Evolutionary conservation across 53 echinoderm and acorn worm species (phyloP).

Genomic region (Antedon mediterranea): DNA sequence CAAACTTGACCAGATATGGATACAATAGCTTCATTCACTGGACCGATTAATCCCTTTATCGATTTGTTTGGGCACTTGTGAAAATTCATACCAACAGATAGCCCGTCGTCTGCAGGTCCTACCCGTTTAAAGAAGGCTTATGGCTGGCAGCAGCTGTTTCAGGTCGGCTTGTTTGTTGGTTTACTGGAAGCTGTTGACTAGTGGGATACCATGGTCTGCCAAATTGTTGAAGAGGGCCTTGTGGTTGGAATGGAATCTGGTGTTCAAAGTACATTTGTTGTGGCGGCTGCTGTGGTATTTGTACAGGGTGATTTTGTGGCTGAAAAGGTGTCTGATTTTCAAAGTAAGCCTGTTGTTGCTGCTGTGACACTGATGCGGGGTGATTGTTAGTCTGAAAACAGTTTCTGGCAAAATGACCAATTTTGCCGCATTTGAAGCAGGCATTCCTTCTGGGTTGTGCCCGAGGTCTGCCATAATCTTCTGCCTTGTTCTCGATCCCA

Average conservation of each 20-base stretch:
- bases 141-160: neutral
- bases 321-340: neutral
- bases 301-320: neutral
- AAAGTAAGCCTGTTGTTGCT: neutral
- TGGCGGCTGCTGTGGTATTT: neutral
- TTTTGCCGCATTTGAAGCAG: neutral
- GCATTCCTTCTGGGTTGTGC: neutral
- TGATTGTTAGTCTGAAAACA: too few relatives aligned
- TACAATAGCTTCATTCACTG: neutral
- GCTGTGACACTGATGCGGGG: too few relatives aligned
- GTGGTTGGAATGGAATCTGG: neutral
- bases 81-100: neutral
- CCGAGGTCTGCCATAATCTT: neutral
- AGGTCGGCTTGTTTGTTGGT: too few relatives aligned
- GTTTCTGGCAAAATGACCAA: neutral
- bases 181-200: neutral
- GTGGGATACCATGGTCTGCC: neutral
- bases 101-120: slow-evolving; percentile 1
- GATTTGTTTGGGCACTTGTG: neutral
- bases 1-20: neutral
- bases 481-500: neutral
- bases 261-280: neutral
- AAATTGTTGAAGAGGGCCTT: neutral
- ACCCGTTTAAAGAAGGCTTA: neutral
- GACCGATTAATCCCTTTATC: neutral